Base-by-base conservation (phyloP, 53 echinoderm and acorn worm species). In the Glandiceps talaboti region DNA sequence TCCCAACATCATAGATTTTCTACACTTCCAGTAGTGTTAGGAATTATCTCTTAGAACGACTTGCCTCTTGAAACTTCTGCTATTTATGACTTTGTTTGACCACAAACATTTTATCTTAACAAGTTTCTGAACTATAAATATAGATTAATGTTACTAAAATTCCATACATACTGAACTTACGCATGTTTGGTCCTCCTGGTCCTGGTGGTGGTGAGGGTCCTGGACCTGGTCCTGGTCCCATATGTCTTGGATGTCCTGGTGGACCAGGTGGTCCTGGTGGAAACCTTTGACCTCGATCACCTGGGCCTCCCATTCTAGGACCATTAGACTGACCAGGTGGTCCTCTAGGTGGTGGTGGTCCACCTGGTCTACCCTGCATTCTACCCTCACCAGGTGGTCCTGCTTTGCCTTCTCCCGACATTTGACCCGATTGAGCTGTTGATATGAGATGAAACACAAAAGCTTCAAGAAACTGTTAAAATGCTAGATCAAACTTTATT, bases 381-480 rank as follows among this genome's bases (percentile, higher is more conserved):
- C 6, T 12, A 45, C 20, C 20, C 6, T 6, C 64, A 6, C 64
- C 64, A 6, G 64, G 64, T 45, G 64, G 83, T 25, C 87, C 87
- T 0, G 83, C 30, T 30, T 83, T 73, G 0, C 83, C 76, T 14
- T 87, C 87, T 1, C 75, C 73, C 10, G 84, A 79, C 80, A 80
- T 33, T 75, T 86, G 86, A 29, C 91, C 91, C 6, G 86, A 86
- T 86, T 89, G 91, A 1, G 86, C 89, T 89, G 45, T n/a, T n/a
- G n/a, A n/a, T n/a, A n/a, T n/a, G 30, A 82, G 74, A 73, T 31
- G 14, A 76, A 25, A 76, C 25, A 26, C 12, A 31, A 76, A 30
- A 81, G n/a, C n/a, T n/a, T n/a, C n/a, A n/a, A n/a, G n/a, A n/a
- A n/a, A n/a, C n/a, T n/a, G n/a, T n/a, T n/a, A 75, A 29, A 1